phyloP scores from a whole-genome alignment of 1,140 invertebrate genomes.

The Diabrotica virgifera region DNA sequence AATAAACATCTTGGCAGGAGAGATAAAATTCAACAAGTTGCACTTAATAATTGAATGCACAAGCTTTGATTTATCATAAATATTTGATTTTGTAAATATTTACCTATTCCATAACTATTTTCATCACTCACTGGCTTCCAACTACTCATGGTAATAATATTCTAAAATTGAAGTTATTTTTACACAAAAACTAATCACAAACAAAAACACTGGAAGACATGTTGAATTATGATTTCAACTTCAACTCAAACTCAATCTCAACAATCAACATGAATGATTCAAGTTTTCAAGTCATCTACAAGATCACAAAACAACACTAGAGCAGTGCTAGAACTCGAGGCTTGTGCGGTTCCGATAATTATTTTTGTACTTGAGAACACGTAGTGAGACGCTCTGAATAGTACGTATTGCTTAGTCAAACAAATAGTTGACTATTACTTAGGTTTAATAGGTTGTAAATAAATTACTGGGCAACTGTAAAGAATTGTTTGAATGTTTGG shows the following conservation, averaged over 20 bases:
- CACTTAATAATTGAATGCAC: conserved; percentile 15
- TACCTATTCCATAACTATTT: conserved; percentile 29
- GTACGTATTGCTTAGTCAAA: too few species aligned
- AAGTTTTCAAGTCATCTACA: too few species aligned
- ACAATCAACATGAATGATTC: too few species aligned
- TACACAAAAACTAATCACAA: conserved; percentile 11
- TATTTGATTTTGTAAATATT: conserved; percentile 9
- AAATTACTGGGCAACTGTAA: too few species aligned
- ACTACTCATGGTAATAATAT: conserved; percentile 21
- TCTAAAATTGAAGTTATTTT: background rate
- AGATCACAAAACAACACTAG: too few species aligned
- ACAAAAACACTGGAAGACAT: conserved; percentile 14
- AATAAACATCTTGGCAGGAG: conserved; percentile 6
- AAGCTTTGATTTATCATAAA: conserved; percentile 6
- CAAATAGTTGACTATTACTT: too few species aligned
- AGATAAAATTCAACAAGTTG: conserved; percentile 10
- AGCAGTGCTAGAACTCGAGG: too few species aligned
- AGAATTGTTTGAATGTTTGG: too few species aligned
- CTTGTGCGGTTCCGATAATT: too few species aligned
- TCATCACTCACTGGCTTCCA: conserved; percentile 24
- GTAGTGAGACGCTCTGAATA: too few species aligned
- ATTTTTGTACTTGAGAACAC: too few species aligned
- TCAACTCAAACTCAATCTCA: background rate
- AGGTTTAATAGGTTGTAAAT: too few species aligned
- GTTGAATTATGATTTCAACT: conserved; percentile 3